phyloP scores from a whole-genome alignment of 2,888 invertebrate species.

The Crepidodera aurea region DNA sequence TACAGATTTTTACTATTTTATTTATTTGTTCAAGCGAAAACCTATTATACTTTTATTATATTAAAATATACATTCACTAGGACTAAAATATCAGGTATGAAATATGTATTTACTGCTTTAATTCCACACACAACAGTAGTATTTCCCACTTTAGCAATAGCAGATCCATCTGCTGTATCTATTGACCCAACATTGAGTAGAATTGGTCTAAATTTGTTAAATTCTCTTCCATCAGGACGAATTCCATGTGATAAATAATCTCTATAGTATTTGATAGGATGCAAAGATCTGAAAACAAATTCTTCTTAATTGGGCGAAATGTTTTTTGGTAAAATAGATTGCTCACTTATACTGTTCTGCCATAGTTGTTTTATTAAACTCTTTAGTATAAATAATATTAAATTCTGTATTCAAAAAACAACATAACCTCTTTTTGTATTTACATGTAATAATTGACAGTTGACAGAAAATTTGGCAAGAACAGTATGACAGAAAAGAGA shows the following conservation, averaged over 20 bases:
- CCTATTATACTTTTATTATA: too few relatives aligned
- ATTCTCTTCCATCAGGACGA: conserved; percentile 80
- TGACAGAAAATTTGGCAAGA: too few relatives aligned
- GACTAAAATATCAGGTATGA: too few relatives aligned
- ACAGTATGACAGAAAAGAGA: too few relatives aligned
- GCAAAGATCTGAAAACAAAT: conserved; percentile 68
- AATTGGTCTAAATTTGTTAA: conserved; percentile 74
- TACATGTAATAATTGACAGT: too few relatives aligned
- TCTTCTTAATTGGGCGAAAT: background rate
- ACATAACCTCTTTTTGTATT: too few relatives aligned
- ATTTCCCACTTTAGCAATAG: conserved; percentile 81
- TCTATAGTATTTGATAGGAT: conserved; percentile 78
- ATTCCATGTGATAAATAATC: conserved; percentile 75
- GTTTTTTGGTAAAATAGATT: background rate
- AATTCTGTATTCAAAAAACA: too few relatives aligned
- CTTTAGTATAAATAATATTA: background rate
- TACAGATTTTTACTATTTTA: too few relatives aligned
- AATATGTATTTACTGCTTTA: conserved; percentile 71
- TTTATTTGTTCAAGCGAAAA: too few relatives aligned
- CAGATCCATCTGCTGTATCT: conserved; percentile 76
- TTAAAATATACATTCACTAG: too few relatives aligned
- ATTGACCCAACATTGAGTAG: conserved; percentile 71
- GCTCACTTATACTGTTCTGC: conserved; percentile 53
- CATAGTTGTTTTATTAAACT: conserved; percentile 5
- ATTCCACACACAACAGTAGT: conserved; percentile 87